phyloP scores from a whole-genome alignment of 1,140 invertebrate genomes.

The Papilio glaucus region DNA sequence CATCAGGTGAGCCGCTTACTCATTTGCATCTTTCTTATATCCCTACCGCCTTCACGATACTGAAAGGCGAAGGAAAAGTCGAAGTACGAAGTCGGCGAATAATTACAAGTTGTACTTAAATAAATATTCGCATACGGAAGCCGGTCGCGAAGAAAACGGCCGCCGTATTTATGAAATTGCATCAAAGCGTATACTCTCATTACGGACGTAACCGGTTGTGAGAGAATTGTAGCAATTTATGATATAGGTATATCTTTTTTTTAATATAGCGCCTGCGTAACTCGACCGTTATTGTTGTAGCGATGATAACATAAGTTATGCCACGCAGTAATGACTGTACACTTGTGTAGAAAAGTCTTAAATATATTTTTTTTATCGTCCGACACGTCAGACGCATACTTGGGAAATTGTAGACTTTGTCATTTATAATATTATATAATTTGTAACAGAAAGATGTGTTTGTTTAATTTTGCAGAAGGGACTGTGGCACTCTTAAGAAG shows the following conservation, averaged over 20 bases:
- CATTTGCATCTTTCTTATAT: too few relatives aligned
- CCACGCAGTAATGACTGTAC: constrained; percentile 13
- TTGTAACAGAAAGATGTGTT: too few relatives aligned
- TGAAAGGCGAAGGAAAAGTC: not conserved
- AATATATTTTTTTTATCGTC: not conserved
- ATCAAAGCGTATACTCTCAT: constrained; percentile 50
- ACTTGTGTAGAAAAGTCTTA: not conserved
- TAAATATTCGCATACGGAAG: constrained; percentile 29
- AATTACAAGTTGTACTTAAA: constrained; percentile 21
- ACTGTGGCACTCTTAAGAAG: too few relatives aligned
- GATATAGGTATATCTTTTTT: constrained; percentile 38
- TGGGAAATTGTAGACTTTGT: too few relatives aligned
- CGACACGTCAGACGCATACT: too few relatives aligned
- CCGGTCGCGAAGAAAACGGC: constrained; percentile 25
- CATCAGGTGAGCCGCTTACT: too few relatives aligned
- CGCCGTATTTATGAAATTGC: constrained; percentile 48
- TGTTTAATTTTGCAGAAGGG: too few relatives aligned
- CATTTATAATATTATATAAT: too few relatives aligned
- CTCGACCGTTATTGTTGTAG: constrained; percentile 46
- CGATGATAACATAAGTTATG: constrained; percentile 45
- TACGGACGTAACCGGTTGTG: constrained; percentile 45
- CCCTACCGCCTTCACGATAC: too few relatives aligned
- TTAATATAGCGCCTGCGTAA: constrained; percentile 46
- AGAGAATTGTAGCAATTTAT: constrained; percentile 33
- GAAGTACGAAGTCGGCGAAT: not conserved